These are phyloP conservation scores for Lutra lutra DNA, from an alignment of 2,797 vertebrate genomes.

Conservation along the genomic window DNA sequence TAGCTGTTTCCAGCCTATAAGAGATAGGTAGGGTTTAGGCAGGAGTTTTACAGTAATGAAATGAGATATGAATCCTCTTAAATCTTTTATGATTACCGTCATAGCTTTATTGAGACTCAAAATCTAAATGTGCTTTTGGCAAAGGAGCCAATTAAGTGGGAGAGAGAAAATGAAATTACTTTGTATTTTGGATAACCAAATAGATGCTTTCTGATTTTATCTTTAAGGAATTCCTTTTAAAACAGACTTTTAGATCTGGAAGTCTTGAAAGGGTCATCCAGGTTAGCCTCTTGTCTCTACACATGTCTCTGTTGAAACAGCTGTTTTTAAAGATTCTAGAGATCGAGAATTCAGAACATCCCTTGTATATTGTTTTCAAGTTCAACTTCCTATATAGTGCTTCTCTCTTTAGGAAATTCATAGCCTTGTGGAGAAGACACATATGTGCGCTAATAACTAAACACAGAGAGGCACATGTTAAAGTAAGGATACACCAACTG, in stretches of 20 bases:
- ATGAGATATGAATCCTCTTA: conserved; percentile 82
- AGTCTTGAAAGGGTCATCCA: background rate
- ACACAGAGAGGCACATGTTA: background rate
- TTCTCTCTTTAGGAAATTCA: conserved; percentile 37
- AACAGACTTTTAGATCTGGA: background rate
- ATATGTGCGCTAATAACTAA: conserved; percentile 21
- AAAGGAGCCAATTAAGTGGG: conserved; percentile 79
- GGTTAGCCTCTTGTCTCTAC: background rate
- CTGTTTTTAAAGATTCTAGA: background rate
- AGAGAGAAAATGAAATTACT: conserved; percentile 76
- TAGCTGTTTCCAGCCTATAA: conserved; percentile 86
- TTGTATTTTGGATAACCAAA: conserved; percentile 58
- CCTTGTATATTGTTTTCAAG: conserved; percentile 8
- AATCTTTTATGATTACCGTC: conserved; percentile 83
- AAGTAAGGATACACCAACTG: background rate
- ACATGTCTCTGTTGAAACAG: background rate
- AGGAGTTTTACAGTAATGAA: conserved; percentile 78
- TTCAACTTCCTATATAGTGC: background rate
- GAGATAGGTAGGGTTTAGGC: conserved; percentile 85
- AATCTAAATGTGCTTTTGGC: conserved; percentile 80
- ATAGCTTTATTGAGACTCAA: conserved; percentile 78
- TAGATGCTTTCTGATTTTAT: conserved; percentile 40
- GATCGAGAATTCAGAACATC: background rate
- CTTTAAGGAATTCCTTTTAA: conserved; percentile 44
- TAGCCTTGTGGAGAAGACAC: background rate